Conservation (phyloP, 2,113 vertebrate genomes). For the Tiliqua scincoides region DNA sequence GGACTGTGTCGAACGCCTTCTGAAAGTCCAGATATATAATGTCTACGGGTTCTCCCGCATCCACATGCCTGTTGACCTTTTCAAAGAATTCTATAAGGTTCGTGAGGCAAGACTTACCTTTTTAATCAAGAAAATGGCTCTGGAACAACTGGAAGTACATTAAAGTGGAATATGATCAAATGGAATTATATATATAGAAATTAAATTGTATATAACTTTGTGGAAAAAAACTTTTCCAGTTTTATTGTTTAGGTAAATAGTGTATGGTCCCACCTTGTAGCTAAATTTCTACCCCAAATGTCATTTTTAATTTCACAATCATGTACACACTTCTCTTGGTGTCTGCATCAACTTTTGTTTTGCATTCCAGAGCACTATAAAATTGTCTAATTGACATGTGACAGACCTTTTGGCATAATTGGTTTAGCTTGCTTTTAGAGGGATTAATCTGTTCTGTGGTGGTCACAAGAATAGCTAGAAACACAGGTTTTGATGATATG, state of each 20-base stretch:
- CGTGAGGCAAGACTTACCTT: background rate
- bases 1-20: no score
- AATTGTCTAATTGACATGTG: background rate
- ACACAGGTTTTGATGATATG: background rate
- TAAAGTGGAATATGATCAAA: background rate
- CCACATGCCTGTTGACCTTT: no score
- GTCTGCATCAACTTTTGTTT: background rate
- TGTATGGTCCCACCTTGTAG: background rate
- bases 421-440: constrained; percentile 15
- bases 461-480: background rate
- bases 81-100: no score
- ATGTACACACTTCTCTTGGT: no score
- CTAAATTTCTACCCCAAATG: background rate
- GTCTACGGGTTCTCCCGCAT: no score
- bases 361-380: constrained; percentile 11
- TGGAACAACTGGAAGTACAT: background rate
- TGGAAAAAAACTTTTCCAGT: background rate
- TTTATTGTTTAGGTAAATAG: background rate
- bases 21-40: no score
- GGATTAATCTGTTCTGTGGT: constrained; percentile 10
- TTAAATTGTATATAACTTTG: background rate
- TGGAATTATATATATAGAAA: background rate
- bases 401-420: background rate
- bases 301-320: background rate
- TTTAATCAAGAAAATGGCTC: background rate